Percentiles rank a stretch among this genome's conserved stretches.
These are phyloP conservation scores for Drosophila seclusa DNA, from an alignment of 2,888 invertebrate species.

Conservation along the genomic window DNA sequence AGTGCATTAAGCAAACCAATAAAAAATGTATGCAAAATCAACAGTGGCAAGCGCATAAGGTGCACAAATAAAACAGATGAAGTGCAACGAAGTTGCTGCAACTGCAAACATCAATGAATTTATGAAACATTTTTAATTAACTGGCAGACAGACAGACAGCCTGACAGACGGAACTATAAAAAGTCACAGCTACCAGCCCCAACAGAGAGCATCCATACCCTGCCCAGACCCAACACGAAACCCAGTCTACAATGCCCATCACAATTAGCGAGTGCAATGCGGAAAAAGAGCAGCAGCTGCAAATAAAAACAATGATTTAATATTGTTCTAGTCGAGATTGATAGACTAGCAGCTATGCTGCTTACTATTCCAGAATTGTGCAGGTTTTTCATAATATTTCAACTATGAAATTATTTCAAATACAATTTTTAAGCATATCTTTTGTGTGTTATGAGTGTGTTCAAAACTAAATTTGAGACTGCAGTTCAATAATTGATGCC, in stretches of 20 bases:
- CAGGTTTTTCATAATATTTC: too few relatives aligned
- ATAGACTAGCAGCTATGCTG: not conserved
- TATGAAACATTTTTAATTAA: constrained; percentile 73
- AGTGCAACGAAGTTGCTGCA: constrained; percentile 40
- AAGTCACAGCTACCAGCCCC: constrained; percentile 9
- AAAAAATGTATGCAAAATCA: constrained; percentile 38
- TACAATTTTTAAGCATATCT: fast-evolving
- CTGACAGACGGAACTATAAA: constrained; percentile 8
- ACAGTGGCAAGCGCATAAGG: constrained; percentile 15
- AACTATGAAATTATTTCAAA: too few relatives aligned
- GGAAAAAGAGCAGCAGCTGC: constrained; percentile 39
- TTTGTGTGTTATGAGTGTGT: not conserved
- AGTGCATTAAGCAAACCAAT: constrained; percentile 34
- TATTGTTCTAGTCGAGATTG: not conserved
- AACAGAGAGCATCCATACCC: not conserved
- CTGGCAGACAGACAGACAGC: constrained; percentile 25
- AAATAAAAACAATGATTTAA: constrained; percentile 18
- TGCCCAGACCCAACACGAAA: not conserved
- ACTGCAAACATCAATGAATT: constrained; percentile 49
- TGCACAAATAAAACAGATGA: constrained; percentile 15
- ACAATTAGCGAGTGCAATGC: constrained; percentile 56
- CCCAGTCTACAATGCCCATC: constrained; percentile 15
- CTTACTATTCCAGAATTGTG: not conserved
- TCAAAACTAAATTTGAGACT: not conserved
- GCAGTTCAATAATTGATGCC: not conserved